Percentiles rank a stretch among this genome's conserved stretches.
These are phyloP conservation scores for Volucella zonaria DNA, from an alignment of 2,888 invertebrate species.

Conservation along the genomic window DNA sequence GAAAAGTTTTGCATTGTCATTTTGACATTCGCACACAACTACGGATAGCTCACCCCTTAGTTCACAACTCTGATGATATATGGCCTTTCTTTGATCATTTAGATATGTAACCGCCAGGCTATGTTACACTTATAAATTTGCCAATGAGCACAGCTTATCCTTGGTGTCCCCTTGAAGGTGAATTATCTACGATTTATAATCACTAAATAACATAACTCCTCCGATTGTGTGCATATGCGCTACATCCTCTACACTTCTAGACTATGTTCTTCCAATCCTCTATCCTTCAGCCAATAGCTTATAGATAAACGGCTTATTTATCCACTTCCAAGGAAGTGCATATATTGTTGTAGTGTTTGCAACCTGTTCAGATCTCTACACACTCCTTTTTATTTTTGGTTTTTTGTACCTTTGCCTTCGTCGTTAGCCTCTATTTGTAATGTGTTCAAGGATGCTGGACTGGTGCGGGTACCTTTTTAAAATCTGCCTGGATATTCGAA, in stretches of 20 bases:
- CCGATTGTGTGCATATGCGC: slow-evolving; percentile 19
- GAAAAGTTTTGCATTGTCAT: slow-evolving; percentile 33
- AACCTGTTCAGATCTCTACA: slow-evolving; percentile 58
- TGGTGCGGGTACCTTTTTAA: too few relatives aligned
- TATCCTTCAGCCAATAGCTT: slow-evolving; percentile 37
- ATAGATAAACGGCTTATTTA: slow-evolving; percentile 33
- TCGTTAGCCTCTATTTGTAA: slow-evolving; percentile 18
- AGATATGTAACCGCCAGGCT: slow-evolving; percentile 16
- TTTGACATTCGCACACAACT: slow-evolving; percentile 12
- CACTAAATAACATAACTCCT: slow-evolving; percentile 57
- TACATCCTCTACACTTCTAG: too few relatives aligned
- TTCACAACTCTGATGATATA: slow-evolving; percentile 29
- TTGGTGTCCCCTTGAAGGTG: slow-evolving; percentile 11
- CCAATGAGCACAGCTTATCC: slow-evolving; percentile 29
- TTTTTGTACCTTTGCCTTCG: background rate
- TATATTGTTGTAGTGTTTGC: slow-evolving; percentile 52
- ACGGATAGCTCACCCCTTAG: background rate
- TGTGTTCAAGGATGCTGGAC: slow-evolving; percentile 12
- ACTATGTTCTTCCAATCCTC: too few relatives aligned
- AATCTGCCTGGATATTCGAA: background rate
- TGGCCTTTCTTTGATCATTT: slow-evolving; percentile 30
- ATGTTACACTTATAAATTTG: background rate
- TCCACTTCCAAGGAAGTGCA: slow-evolving; percentile 30
- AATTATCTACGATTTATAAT: slow-evolving; percentile 40
- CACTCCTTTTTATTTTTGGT: slow-evolving; percentile 35